These are phyloP conservation scores for Takifugu rubripes DNA, from an alignment of 2,797 vertebrate species.

Conservation along the genomic window DNA sequence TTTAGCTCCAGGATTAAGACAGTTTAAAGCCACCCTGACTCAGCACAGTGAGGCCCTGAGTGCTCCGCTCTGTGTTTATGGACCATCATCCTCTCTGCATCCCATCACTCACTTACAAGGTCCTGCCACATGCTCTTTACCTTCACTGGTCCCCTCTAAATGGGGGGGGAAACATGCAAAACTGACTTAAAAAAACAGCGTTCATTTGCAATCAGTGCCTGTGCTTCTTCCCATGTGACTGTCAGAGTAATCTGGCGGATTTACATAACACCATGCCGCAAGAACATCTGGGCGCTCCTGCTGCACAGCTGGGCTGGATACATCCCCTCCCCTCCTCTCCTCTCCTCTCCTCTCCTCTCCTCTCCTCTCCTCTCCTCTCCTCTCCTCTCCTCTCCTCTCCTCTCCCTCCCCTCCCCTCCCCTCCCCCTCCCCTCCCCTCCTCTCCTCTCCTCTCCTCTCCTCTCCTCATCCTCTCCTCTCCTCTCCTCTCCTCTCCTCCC, in stretches of 20 bases:
- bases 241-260: conserved; percentile 47
- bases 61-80: conserved; percentile 14
- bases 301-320: conserved; percentile 37
- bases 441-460: too few relatives aligned
- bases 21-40: conserved; percentile 32
- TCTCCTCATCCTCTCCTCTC: too few relatives aligned
- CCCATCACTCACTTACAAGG: conserved; percentile 25
- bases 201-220: conserved; percentile 33
- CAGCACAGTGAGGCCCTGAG: conserved; percentile 23
- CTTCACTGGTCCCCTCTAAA: neutral
- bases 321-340: too few relatives aligned
- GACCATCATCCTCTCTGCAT: conserved; percentile 6
- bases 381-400: too few relatives aligned
- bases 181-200: neutral
- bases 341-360: too few relatives aligned
- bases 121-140: conserved; percentile 2
- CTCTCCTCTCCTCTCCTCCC: too few relatives aligned
- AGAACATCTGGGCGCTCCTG: conserved; percentile 56
- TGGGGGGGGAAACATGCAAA: conserved; percentile 11
- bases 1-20: conserved; percentile 37
- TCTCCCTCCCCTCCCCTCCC: too few relatives aligned
- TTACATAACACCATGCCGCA: conserved; percentile 53
- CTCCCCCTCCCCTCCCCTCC: too few relatives aligned
- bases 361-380: too few relatives aligned
- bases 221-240: conserved; percentile 45